A percentile compares a stretch with the other conserved stretches of the same genome.
phyloP scores from a whole-genome alignment of 1,140 invertebrate genomes.

The Chrysopa pallens region DNA sequence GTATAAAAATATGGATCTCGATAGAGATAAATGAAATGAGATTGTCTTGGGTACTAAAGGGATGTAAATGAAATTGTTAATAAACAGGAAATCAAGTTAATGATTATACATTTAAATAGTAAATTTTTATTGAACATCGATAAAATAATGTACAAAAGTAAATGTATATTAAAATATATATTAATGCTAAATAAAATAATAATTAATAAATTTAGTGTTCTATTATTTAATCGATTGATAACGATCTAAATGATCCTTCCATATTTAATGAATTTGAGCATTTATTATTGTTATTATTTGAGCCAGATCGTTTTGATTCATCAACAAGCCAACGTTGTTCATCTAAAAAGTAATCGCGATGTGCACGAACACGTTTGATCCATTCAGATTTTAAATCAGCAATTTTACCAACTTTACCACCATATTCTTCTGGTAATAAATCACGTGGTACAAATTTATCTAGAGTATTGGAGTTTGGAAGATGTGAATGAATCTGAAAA shows the following conservation, averaged over 20 bases:
- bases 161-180: no score
- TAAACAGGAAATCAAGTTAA: no score
- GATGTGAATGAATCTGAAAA: conserved; percentile 40
- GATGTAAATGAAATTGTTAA: no score
- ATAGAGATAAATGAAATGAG: no score
- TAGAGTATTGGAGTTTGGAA: conserved; percentile 33
- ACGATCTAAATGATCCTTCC: conserved; percentile 27
- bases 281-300: conserved; percentile 6
- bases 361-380: conserved; percentile 18
- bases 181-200: no score
- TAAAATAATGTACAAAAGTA: no score
- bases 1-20: no score
- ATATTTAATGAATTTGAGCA: conserved; percentile 16
- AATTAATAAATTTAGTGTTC: not conserved
- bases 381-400: conserved; percentile 33
- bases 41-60: no score
- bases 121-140: no score
- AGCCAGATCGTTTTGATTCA: conserved; percentile 13
- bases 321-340: conserved; percentile 15
- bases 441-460: conserved; percentile 37
- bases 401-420: conserved; percentile 35
- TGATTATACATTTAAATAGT: no score
- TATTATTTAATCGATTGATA: conserved; percentile 30
- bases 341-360: conserved; percentile 16
- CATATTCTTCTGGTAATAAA: conserved; percentile 44